Evolutionary conservation across 2,888 invertebrate species (phyloP).

Genomic region (Nephrotoma flavescens): DNA sequence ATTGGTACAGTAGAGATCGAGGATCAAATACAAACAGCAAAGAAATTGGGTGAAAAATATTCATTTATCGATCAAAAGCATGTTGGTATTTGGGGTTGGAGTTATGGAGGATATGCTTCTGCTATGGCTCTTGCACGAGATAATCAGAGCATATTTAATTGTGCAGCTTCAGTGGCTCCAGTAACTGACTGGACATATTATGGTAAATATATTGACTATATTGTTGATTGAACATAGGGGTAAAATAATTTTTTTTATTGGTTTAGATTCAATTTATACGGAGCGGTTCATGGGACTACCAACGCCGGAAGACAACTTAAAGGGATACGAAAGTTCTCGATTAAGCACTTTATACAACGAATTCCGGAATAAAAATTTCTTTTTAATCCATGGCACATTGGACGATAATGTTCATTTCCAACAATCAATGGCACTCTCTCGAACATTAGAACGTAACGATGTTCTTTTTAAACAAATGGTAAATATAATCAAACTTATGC

Average conservation of each 20-base stretch:
- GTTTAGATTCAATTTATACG: conserved; percentile 85
- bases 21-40: conserved; percentile 79
- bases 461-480: conserved; percentile 79
- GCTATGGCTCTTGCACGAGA: conserved; percentile 76
- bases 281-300: conserved; percentile 93
- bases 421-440: conserved; percentile 83
- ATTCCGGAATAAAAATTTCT: conserved; percentile 59
- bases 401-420: conserved; percentile 97
- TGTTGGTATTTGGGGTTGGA: conserved; percentile 97
- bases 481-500: background rate
- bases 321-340: conserved; percentile 61
- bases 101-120: conserved; percentile 91
- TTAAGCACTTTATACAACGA: conserved; percentile 53
- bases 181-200: conserved; percentile 95
- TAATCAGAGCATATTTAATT: conserved; percentile 60
- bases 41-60: conserved; percentile 15
- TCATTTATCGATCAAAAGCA: conserved; percentile 60
- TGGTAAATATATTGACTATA: conserved; percentile 38
- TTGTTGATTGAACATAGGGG: background rate
- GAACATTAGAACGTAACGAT: conserved; percentile 68
- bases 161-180: conserved; percentile 90
- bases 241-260: background rate
- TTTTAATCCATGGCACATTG: conserved; percentile 86
- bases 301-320: conserved; percentile 43
- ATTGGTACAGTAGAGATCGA: conserved; percentile 82